Evolutionary conservation across 2,113 vertebrate species (phyloP), one percentile per base, ranked within the genome.

Genomic region (Psilopogon haemacephalus): DNA sequence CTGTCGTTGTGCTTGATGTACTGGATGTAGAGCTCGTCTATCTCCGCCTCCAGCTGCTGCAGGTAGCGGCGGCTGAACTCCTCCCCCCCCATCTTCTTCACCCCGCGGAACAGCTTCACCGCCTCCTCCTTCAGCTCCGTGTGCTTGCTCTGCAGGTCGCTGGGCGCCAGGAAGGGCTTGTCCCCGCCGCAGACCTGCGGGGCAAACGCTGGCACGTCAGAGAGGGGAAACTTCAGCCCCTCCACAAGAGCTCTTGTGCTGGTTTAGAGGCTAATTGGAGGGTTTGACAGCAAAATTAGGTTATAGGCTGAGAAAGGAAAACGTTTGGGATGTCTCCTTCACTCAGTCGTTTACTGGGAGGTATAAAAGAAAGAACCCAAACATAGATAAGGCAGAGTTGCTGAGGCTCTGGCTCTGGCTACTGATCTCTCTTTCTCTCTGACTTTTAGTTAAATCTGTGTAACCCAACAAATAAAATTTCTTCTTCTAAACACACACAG

Each of bases 1-100:
- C 99, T 99, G 97, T 99, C 99, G 55, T 99, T 99, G 98, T 99
- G 99, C 92, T 99, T 99, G 98, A 99, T 99, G 95, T 99, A 99
- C 97, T 99, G 99, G 88, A 99, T 97, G 68, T 99, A 99, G 74
- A 99, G 98, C 98, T 99, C 99, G 27, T 99, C 99, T 13, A 99
- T 97, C 93, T 99, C 99, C 3, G 89, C 97, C 96, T 99, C 99
- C 98, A 99, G 97, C 96, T 99, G 99, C 96, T 98, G 98, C 93
- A 99, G 98, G 98, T 99, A 99, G 58, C 99, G 98, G 4, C 99
- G 98, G 97, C 99, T 99, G 96, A 99, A 99, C 88, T 99, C 99
- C 95, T 99, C 99, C 33, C 99, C 99, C 0, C 99, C 99, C 99
- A 99, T 99, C 97, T 99, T 99, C 98, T 99, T 99, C 44, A 99